Evolutionary conservation across 1,140 invertebrate species (phyloP).

Genomic region (Neotoxoptera formosana): DNA sequence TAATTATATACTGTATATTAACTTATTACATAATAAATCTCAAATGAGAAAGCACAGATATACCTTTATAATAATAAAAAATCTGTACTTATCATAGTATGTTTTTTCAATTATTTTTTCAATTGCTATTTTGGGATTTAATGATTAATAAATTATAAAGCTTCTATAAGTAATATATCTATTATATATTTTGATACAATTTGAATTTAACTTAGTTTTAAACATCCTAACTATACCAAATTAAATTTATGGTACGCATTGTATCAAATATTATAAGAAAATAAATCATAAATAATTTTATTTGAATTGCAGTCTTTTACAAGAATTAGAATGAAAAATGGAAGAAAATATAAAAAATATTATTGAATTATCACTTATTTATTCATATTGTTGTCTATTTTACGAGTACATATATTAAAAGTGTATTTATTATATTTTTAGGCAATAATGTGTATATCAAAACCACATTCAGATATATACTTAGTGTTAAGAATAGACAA

Average conservation of each 20-base stretch:
- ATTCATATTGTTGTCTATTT: neutral
- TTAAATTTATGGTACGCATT: no score
- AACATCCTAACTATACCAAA: no score
- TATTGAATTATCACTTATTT: neutral
- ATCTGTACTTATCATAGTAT: neutral
- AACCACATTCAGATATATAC: slow-evolving; percentile 87
- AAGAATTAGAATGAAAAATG: neutral
- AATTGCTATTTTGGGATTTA: neutral
- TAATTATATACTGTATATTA: neutral
- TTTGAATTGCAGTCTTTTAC: neutral
- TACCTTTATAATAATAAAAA: neutral
- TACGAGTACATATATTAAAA: neutral
- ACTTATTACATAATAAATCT: neutral
- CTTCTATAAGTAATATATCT: no score
- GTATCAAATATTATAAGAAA: no score
- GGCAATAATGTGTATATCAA: slow-evolving; percentile 82
- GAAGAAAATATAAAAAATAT: neutral
- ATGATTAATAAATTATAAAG: no score
- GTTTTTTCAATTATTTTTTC: neutral
- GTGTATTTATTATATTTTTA: slow-evolving; percentile 64
- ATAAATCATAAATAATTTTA: no score
- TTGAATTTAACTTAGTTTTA: no score
- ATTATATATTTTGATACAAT: no score
- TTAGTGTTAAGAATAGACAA: slow-evolving; percentile 91
- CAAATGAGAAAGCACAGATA: no score